Percentiles rank a stretch among this genome's conserved stretches.
phyloP scores from a whole-genome alignment of 2,888 invertebrate genomes.

The Salpingus planirostris region DNA sequence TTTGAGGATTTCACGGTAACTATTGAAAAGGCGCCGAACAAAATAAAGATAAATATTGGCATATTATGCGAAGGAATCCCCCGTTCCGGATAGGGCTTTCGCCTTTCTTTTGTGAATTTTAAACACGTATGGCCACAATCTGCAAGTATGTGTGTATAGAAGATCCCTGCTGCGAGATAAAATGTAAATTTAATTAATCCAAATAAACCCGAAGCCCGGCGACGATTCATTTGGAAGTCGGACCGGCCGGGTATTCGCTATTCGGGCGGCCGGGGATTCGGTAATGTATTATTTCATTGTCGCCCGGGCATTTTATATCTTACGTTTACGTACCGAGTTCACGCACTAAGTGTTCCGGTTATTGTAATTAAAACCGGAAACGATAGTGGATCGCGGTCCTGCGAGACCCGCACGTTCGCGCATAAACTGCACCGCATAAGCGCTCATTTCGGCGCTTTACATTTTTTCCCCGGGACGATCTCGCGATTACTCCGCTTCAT shows the following conservation, averaged over 20 bases:
- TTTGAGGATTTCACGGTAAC: slow-evolving; percentile 10
- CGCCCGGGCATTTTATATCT: slow-evolving; percentile 14
- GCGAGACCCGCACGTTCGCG: slow-evolving; percentile 1
- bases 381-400: slow-evolving; percentile 7
- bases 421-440: background rate
- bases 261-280: slow-evolving; percentile 10
- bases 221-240: slow-evolving; percentile 14
- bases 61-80: too few species aligned
- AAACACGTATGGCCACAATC: too few species aligned
- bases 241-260: slow-evolving; percentile 13
- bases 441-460: slow-evolving; percentile 5
- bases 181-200: slow-evolving; percentile 30
- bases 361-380: slow-evolving; percentile 17
- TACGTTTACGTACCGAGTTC: slow-evolving; percentile 13
- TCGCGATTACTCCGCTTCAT: too few species aligned
- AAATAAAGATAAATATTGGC: slow-evolving; percentile 12
- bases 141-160: slow-evolving; percentile 9
- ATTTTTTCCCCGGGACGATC: slow-evolving; percentile 7
- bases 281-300: slow-evolving; percentile 10
- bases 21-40: slow-evolving; percentile 9
- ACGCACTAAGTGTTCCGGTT: slow-evolving; percentile 10
- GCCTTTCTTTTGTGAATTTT: too few species aligned
- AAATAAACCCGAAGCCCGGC: slow-evolving; percentile 19
- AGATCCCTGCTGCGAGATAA: slow-evolving; percentile 21
- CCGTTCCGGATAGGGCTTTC: too few species aligned